Base-by-base conservation (phyloP, 2,888 invertebrate species). In the Mechanitis messenoides region DNA sequence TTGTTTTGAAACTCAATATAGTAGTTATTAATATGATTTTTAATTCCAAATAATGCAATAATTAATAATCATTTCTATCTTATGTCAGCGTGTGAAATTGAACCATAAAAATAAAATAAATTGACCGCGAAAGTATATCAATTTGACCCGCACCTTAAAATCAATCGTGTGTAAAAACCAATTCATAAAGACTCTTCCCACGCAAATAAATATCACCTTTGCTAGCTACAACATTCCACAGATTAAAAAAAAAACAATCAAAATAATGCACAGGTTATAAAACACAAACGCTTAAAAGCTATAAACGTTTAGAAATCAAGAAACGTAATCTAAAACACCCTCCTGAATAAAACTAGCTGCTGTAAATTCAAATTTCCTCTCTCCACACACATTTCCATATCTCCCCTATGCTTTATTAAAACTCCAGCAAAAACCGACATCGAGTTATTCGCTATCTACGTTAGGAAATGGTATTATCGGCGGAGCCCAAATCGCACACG, bases 341-440 rank as follows among this genome's bases (percentile, higher is more conserved):
- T 84, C 82, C 80, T 83, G 83, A 86, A 88, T 87, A 86, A 87
- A 87, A 87, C 88, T 89, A 87, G 86, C 85, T 84, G 81, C 81
- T 87, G 85, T 89, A 87, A 90, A 90, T 90, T 90, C 88, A 90
- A 90, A 90, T 90, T 89, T 90, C 89, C 88, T 88, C 87, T 88
- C 81, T 79, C 82, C 86, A 87, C 86, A 85, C 87, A 86, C 85
- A 87, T 89, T 89, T 89, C 87, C 88, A 89, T 88, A 88, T 87
- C 88, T 84, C 86, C 84, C 85, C 84, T 85, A 82, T 80, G 85
- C 82, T 87, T 86, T 87, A 87, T 88, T 90, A 88, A 89, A 89
- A 89, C 83, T 87, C 83, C 74, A 76, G 84, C 87, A 88, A 89
- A 88, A 89, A 88, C 85, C 85, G 78, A 82, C 84, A 82, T 82